Base-by-base conservation (phyloP, 2,888 invertebrate species). In the Melinaea marsaeus region DNA sequence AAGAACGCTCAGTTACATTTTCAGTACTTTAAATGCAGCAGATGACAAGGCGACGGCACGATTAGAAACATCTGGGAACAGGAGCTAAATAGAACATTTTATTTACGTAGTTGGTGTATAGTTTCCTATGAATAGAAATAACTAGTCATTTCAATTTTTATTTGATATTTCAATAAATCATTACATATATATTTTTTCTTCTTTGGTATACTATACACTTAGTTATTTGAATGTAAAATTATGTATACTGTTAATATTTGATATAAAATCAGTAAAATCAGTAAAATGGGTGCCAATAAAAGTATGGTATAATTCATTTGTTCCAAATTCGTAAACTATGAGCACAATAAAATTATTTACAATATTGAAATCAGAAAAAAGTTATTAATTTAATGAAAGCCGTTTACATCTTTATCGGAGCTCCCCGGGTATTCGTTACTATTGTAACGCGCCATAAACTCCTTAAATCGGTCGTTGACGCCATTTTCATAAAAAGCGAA, bases 401-500 rank as follows among this genome's bases (percentile, higher is more conserved):
- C 22, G 22, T 22, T 22, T 22, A 22, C 22, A 22, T 22, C 37
- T 57, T 42, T 62, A 58, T 60, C 62, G 47, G 63, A 63, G 66
- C 60, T 67, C 64, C 58, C 60, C 60, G 56, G 46, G 56, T 22
- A 22, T 22, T 22, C 22, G 22, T 22, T 22, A 22, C 22, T 58
- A 47, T 57, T 35, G 69, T 64, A 47, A 66, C 69, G 67, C 71
- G 42, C 65, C 69, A 72, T 72, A 74, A 72, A 74, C 60, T 68
- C 62, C 60, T 62, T 69, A 71, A 69, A 71, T 72, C 69, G 72
- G 61, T 68, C 55, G 67, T 60, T 58, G 57, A 61, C 60, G 61
- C 68, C 68, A 69, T 72, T 70, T 22, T 72, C 72, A 69, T 72
- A 69, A 67, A 69, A 61, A 69, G 60, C 66, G 65, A 66, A 65